phyloP scores from a whole-genome alignment of 2,797 vertebrate species.

The Mormyrops boulengeri region DNA sequence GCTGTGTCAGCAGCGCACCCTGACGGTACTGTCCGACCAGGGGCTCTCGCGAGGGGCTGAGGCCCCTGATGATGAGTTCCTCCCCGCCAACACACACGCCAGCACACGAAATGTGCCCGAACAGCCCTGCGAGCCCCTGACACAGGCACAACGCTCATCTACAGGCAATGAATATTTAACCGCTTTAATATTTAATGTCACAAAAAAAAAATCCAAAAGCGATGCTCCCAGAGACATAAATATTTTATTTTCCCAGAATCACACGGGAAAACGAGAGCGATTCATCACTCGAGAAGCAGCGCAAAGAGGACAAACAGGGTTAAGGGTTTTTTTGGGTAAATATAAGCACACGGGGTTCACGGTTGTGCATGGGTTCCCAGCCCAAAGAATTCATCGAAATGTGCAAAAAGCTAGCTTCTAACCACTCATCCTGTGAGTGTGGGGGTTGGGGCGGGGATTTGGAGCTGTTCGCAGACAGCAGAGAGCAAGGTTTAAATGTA shows the following conservation, averaged over 20 bases:
- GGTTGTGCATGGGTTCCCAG: neutral
- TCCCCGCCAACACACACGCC: neutral
- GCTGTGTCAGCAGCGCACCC: neutral
- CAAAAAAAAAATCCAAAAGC: conserved; percentile 12
- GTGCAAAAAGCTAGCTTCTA: neutral
- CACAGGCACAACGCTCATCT: neutral
- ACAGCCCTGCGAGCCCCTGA: neutral
- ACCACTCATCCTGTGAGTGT: neutral
- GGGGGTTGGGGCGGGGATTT: neutral
- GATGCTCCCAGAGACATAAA: conserved; percentile 20
- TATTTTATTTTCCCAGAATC: conserved; percentile 18
- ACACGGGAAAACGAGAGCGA: neutral
- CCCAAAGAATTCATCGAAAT: neutral
- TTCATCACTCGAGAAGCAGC: conserved; percentile 6
- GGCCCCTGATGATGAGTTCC: neutral
- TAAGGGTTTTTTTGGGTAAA: neutral
- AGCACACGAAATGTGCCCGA: neutral
- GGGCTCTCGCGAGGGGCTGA: neutral
- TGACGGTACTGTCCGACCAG: neutral
- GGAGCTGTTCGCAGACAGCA: neutral
- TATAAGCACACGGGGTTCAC: neutral
- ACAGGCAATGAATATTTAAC: conserved; percentile 19
- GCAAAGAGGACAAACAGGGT: conserved; percentile 9
- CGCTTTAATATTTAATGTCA: conserved; percentile 18
- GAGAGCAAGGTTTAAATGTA: neutral